Conservation (phyloP, 2,888 invertebrate genomes). For the Pristionchus fissidentatus region DNA sequence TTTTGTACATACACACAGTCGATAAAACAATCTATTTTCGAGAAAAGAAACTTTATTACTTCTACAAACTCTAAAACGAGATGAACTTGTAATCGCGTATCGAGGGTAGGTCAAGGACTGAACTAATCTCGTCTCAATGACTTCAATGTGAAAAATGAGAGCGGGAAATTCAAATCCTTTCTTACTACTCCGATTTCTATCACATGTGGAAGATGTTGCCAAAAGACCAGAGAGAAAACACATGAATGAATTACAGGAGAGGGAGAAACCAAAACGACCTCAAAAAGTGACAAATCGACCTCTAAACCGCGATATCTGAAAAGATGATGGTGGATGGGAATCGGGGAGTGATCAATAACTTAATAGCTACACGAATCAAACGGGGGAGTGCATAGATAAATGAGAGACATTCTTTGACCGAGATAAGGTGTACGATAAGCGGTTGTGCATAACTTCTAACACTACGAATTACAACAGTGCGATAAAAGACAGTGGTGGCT, state of each 20-base stretch:
- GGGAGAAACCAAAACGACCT: not conserved
- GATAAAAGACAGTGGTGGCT: conserved; percentile 18
- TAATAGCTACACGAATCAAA: conserved; percentile 32
- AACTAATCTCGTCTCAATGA: too few species aligned
- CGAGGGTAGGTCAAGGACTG: too few species aligned
- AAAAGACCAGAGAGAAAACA: conserved; percentile 26
- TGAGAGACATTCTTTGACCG: conserved; percentile 16
- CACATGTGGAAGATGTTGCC: conserved; percentile 20
- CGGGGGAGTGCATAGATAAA: not conserved
- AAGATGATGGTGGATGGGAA: not conserved
- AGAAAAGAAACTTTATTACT: conserved; percentile 3
- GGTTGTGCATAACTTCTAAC: too few species aligned
- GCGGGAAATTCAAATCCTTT: not conserved
- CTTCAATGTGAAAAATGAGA: too few species aligned
- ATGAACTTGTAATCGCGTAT: conserved; percentile 6
- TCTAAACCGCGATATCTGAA: conserved; percentile 16
- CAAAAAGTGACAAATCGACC: conserved; percentile 30
- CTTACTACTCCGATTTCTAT: not conserved
- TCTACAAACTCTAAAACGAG: conserved; percentile 42
- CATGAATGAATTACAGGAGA: not conserved
- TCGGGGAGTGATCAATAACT: conserved; percentile 15
- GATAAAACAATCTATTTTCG: not conserved
- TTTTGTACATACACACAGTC: not conserved
- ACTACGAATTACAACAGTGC: not conserved
- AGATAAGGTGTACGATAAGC: not conserved